Conservation (phyloP, 2,113 vertebrate genomes). For the Oreochromis tanganicae region DNA sequence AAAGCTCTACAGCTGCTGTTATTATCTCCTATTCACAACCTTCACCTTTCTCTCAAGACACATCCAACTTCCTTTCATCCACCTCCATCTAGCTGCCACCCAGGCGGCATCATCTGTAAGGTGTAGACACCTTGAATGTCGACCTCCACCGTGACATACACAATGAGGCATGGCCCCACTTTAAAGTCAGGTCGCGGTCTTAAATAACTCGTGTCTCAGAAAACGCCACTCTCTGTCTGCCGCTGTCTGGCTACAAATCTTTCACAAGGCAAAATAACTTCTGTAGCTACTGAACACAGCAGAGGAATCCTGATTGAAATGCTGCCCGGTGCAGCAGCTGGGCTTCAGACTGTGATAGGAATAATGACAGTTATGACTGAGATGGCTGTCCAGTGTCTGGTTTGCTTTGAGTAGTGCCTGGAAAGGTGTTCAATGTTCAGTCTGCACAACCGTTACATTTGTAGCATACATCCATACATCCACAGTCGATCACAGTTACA, state of each 20-base stretch:
- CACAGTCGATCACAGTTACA: not conserved
- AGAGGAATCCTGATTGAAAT: constrained; percentile 15
- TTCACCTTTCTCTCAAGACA: constrained; percentile 13
- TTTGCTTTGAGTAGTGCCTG: not conserved
- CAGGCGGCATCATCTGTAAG: constrained; percentile 19
- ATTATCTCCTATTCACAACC: constrained; percentile 11
- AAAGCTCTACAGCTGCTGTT: not conserved
- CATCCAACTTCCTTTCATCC: constrained; percentile 32
- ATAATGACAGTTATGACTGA: not conserved
- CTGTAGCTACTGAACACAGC: not conserved
- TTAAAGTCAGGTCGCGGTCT: constrained; percentile 2
- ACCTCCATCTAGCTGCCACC: not conserved
- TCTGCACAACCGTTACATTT: not conserved
- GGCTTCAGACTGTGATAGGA: not conserved
- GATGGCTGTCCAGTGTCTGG: not conserved
- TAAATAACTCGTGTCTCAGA: constrained; percentile 16
- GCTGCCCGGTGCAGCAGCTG: not conserved
- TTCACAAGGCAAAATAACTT: not conserved
- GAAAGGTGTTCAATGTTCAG: not conserved
- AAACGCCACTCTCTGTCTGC: constrained; percentile 1
- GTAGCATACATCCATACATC: not conserved
- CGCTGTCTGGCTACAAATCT: not conserved
- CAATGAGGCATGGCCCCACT: constrained; percentile 23
- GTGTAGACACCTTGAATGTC: not conserved
- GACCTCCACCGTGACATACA: constrained; percentile 21